These are phyloP conservation scores for Speoplatyrhinus poulsoni DNA, from an alignment of 2,113 vertebrate genomes.

Conservation along the genomic window DNA sequence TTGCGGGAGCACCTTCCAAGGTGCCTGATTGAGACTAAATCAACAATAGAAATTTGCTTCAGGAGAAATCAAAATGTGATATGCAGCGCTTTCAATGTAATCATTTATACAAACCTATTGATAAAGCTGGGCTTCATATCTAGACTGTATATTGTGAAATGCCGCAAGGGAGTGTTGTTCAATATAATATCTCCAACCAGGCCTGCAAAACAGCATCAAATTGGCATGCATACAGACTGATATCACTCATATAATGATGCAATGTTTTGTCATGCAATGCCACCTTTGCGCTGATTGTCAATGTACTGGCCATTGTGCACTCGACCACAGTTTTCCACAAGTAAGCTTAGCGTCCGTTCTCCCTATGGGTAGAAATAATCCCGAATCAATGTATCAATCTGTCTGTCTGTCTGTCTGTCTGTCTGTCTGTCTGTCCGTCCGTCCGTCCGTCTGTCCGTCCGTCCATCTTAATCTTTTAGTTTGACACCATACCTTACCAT, in stretches of 20 bases:
- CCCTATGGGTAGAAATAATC: conserved; percentile 70
- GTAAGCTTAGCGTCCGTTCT: conserved; percentile 80
- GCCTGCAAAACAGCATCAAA: conserved; percentile 65
- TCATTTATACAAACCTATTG: conserved; percentile 68
- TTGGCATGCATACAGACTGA: not conserved
- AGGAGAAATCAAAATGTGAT: conserved; percentile 22
- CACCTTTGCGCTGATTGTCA: conserved; percentile 92
- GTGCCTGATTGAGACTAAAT: conserved; percentile 75
- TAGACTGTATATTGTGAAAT: conserved; percentile 78
- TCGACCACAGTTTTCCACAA: conserved; percentile 92
- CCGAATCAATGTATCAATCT: not conserved
- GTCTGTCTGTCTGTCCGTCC: not conserved
- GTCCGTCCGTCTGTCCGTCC: not conserved
- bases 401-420: not conserved
- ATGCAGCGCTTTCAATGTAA: conserved; percentile 11
- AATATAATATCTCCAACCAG: conserved; percentile 78
- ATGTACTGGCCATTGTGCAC: conserved; percentile 83
- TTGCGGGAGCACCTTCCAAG: conserved; percentile 79
- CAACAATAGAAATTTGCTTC: conserved; percentile 2
- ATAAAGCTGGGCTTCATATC: conserved; percentile 79
- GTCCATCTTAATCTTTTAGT: not conserved
- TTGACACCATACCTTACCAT: conserved; percentile 80
- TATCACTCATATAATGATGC: not conserved
- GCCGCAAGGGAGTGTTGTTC: conserved; percentile 69
- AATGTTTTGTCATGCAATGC: conserved; percentile 33